Evolutionary conservation across 2,113 vertebrate species (phyloP).

Genomic region (Carassius gibelio): DNA sequence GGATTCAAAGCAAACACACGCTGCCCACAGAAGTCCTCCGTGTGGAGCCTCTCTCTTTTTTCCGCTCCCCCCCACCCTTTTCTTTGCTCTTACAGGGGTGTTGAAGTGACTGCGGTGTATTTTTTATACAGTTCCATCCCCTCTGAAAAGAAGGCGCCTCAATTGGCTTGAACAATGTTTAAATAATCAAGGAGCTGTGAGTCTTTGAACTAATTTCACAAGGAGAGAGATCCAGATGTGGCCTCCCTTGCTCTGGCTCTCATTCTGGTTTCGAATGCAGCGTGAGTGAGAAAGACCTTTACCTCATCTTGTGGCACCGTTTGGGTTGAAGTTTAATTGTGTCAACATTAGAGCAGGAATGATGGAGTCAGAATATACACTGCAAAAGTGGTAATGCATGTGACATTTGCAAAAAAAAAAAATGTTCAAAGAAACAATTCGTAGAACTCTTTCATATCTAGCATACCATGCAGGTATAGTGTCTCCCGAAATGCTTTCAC

Average conservation of each 20-base stretch:
- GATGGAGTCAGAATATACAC: constrained; percentile 49
- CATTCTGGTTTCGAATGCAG: constrained; percentile 21
- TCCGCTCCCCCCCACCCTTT: not conserved
- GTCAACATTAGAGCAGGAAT: constrained; percentile 29
- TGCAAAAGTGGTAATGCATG: constrained; percentile 5
- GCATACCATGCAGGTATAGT: constrained; percentile 21
- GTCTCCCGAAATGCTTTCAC: constrained; percentile 3
- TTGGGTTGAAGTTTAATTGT: constrained; percentile 26
- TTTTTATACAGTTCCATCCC: constrained; percentile 53
- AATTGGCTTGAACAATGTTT: constrained; percentile 63
- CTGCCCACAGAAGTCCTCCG: constrained; percentile 52
- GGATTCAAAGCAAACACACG: constrained; percentile 61
- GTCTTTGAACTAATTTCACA: constrained; percentile 65
- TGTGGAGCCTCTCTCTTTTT: constrained; percentile 29
- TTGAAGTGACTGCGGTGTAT: constrained; percentile 56
- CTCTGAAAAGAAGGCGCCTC: constrained; percentile 52
- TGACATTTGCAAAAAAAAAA: not conserved
- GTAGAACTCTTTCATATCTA: constrained; percentile 10
- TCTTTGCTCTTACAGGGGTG: constrained; percentile 50
- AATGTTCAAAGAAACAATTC: not conserved
- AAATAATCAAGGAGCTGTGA: constrained; percentile 67
- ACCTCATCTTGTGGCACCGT: constrained; percentile 31
- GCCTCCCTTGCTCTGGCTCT: constrained; percentile 32
- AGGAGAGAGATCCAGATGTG: constrained; percentile 61
- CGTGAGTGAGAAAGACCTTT: constrained; percentile 25